Percentiles rank a stretch among this genome's conserved stretches.
Evolutionary conservation across 2,113 vertebrate genomes (phyloP).

Genomic region (Uria lomvia): DNA sequence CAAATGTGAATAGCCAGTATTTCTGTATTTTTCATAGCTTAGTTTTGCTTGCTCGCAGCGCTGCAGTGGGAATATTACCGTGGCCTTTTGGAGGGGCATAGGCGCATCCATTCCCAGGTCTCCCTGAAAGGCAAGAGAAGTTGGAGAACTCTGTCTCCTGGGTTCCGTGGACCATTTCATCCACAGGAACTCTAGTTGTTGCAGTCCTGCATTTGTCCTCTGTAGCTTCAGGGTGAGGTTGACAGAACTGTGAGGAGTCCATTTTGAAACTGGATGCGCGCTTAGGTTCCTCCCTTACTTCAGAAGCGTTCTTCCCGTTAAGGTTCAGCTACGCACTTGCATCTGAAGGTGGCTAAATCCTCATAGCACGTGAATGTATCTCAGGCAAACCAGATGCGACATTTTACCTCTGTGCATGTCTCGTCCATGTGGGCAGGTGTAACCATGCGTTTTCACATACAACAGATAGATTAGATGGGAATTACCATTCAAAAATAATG

Average conservation of each 20-base stretch:
- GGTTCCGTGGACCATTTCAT: neutral
- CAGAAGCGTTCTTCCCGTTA: neutral
- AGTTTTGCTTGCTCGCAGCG: neutral
- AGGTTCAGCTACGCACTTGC: neutral
- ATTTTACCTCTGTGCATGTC: neutral
- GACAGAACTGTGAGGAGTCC: neutral
- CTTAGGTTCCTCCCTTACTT: neutral
- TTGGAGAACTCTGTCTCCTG: neutral
- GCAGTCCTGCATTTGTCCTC: neutral
- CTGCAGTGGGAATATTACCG: neutral
- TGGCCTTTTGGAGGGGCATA: neutral
- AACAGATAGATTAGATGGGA: slow-evolving; percentile 3
- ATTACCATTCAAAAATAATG: neutral
- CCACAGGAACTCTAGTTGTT: neutral
- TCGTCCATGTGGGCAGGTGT: neutral
- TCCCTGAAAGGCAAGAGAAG: neutral
- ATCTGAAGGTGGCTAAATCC: neutral
- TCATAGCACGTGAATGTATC: neutral
- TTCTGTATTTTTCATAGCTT: neutral
- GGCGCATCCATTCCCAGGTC: neutral
- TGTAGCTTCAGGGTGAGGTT: neutral
- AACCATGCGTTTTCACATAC: neutral
- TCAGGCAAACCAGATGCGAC: neutral
- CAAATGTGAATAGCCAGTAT: neutral
- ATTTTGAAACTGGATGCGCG: neutral